Evolutionary conservation across 2,797 vertebrate genomes (phyloP), one percentile per base, ranked within the genome.

Genomic region (Antennarius maculatus): DNA sequence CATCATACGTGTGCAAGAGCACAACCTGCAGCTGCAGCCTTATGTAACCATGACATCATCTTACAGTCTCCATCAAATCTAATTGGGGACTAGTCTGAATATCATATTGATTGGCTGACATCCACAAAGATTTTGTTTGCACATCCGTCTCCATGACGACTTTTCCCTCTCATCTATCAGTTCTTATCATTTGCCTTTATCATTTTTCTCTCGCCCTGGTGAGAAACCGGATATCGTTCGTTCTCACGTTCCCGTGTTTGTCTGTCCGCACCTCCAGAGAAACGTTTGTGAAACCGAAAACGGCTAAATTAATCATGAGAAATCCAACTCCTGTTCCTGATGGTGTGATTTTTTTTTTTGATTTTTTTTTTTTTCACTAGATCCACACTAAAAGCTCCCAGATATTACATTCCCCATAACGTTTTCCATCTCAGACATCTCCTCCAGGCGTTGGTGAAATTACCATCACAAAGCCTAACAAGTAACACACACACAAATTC

Each of bases 51-150:
- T 59, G 46, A 39, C 47, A 34, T 37, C 7, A 7, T 23, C 15
- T 42, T 45, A 7, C 17, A 2, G 53, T 59, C 57, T 61, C 17
- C 2, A 56, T 76, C 47, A 42, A 27, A 58, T 45, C 46, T 8
- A 60, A 61, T n/a, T 12, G 9, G 27, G 23, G 66, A 62, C 47
- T 34, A 57, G 12, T 54, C 48, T 58, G 34, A 54, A 63, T 53
- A 46, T 43, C 39, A 67, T 77, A 77, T 74, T 43, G 72, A 77
- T 85, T 55, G 31, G 59, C 61, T 61, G 74, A 64, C 37, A 48
- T 31, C 54, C 42, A 2, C 42, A 48, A 23, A 23, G 45, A 61
- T 54, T 53, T 11, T 16, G 7, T 49, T 54, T 51, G 41, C 17
- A 13, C 52, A 47, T 51, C 28, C 14, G 58, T 37, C 37, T 41